Base-by-base conservation (phyloP, 2,113 vertebrate genomes). In the Sebastes schlegelii region DNA sequence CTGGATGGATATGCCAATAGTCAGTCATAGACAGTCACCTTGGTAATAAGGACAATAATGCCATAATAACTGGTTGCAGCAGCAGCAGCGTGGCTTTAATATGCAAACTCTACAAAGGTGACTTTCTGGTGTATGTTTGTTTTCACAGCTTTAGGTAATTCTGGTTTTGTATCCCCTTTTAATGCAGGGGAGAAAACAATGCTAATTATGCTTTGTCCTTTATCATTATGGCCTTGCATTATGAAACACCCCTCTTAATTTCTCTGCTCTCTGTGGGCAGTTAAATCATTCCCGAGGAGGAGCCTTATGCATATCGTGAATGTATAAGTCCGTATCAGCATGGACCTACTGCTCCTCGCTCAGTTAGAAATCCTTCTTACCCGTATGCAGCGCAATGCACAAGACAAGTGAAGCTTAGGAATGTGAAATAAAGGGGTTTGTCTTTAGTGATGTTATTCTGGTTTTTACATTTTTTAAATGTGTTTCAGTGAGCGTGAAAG, bases 221-320 rank as follows among this genome's bases (percentile, higher is more conserved):
- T 90, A 73, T 90, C 52, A 66, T 79, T 87, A 89, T 86, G 86
- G 88, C 90, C 87, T 94, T 89, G 80, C 82, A 83, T 91, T 80
- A 58, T 68, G 65, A 91, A 89, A 89, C 82, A 73, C 80, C 80
- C 34, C 79, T 86, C 61, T 84, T 89, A 72, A 90, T 92, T 88
- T 92, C 79, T 88, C 74, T 43, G 66, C 77, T 77, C 72, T 77
- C 85, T 11, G 8, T 70, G 57, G 77, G 85, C 79, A 80, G 73
- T 84, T 64, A 60, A 91, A 88, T 91, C 82, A 87, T 89, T 92
- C 79, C 89, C 2, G 7, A 49, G 84, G 88, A 89, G 85, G 64
- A 90, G 83, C 84, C 85, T 86, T 89, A 76, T 86, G 85, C 82
- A 86, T 78, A 81, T 79, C 83, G 79, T 93, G 91, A 94, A 94